Base-by-base conservation (phyloP, 1,140 invertebrate genomes). In the Belonocnema kinseyi region DNA sequence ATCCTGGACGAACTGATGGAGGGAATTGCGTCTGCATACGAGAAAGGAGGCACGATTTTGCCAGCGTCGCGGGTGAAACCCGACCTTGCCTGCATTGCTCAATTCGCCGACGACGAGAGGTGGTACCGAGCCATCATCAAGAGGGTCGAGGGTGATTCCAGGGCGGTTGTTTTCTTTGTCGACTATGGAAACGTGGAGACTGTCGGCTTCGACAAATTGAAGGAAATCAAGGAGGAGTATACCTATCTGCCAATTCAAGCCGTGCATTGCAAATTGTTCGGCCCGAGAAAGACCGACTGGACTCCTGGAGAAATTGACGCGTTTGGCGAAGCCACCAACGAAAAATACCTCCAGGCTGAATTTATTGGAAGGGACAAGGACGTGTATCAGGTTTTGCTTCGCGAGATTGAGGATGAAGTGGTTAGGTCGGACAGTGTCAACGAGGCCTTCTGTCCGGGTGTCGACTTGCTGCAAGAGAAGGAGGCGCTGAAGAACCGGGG, bases 111-210 rank as follows among this genome's bases (percentile, higher is more conserved):
- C 21, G 93, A 94, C 86, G 78, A 86, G 0, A 84, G 80, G 21
- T 94, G 93, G 93, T 94, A 94, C 76, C 87, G 94, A 82, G 93
- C 92, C 3, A 58, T 90, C 17, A 87, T 94, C 17, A 90, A 91
- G 81, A 82, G 80, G 52, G 83, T 89, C 11, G 88, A 92, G 73
- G 70, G 54, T n/a, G n/a, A n/a, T 16, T 26, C 56, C 3, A 76
- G 50, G 4, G 89, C 77, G 2, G 83, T 50, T 7, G 92, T 94
- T 7, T 80, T 89, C 8, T 94, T 93, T 82, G 84, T 94, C 4
- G 94, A 94, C 83, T 94, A 93, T 83, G 93, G 93, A 16, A 92
- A 92, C 66, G 79, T 56, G 12, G 90, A 91, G 73, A 80, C 40
- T 26, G 80, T 91, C 0, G n/a, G 77, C 11, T 79, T 84, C 3